Evolutionary conservation across 1,140 invertebrate genomes (phyloP), one percentile per base, ranked within the genome.

Genomic region (Drosophila repleta): DNA sequence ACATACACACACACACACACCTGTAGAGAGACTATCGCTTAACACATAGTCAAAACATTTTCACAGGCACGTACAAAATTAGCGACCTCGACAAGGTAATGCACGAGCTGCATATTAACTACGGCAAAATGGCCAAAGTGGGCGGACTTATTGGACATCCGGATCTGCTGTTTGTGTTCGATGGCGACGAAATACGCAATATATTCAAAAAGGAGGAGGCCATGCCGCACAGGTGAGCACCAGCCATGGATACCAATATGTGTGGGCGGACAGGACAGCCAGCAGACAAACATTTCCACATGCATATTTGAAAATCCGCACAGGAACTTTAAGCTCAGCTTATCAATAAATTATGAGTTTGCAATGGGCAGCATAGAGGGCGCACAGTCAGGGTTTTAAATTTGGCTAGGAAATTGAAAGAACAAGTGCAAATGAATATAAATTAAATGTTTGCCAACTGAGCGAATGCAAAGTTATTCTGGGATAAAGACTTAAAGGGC

Each of bases 101-200:
- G 80, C 92, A 94, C 68, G 93, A 94, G 5, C 87, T 96, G 10
- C 93, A 94, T 43, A 89, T 93, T 49, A 91, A 95, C 69, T 96
- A 95, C 57, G 95, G 95, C 1, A 94, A 94, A 60, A 94, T 96
- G 15, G 96, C 95, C 4, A 96, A 95, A 92, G 94, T 96, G 46
- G 94, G 94, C 4, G 95, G 95, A 17, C 90, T 97, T 1, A 93
- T 96, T 52, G 96, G 96, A 2, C 94, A 96, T 88, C 96, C 96
- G 1, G 96, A 96, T 92, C 93, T 97, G 83, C 93, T 97, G 20
- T 96, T 96, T 79, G 93, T 96, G 8, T 96, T 96, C 91, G 94
- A 95, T 83, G 95, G 95, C 0, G 94, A 96, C 61, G 95, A 96
- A 78, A 96, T 96, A 10, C 94, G 96, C 56, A 94, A 94, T 63